Evolutionary conservation across 2,797 vertebrate species (phyloP), one percentile per base, ranked within the genome.

Genomic region (Eulemur rubriventer): DNA sequence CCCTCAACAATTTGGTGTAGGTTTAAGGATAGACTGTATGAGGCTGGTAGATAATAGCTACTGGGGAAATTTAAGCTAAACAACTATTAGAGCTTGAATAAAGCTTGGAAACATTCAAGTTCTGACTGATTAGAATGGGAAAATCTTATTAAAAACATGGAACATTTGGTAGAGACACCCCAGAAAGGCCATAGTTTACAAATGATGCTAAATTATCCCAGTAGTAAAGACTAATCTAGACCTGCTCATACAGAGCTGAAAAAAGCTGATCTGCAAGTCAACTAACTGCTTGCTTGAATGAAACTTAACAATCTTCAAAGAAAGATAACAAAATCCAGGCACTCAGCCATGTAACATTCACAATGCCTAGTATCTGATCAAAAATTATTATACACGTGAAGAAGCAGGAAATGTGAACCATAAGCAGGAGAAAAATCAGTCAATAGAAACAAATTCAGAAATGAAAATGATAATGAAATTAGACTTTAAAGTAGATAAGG

Each of bases 291-390:
- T 87, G 20, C 18, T 87, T 91, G 67, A 80, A 78, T 57, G 41
- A 94, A 94, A 75, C 20, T 79, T 87, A 82, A 57, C 7, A 80
- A 26, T 88, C 48, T 80, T 94, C 92, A 95, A 88, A 87, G 52
- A 86, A 67, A 90, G 57, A 89, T 3, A 95, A 69, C 43, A 85
- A 95, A 93, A 93, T 85, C 52, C n/a, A 79, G 41, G 22, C 46
- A 81, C n/a, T 80, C 46, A 81, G 52, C 20, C 14, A 38, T 89
- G 20, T 78, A 59, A 81, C 26, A 63, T 4, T 38, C 5, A 63
- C 7, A 46, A 59, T 83, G 43, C 65, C 63, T 52, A 79, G 10
- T 82, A 52, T n/a, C 35, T 43, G 79, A 59, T 75, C 4, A 89
- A 67, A 72, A 80, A 46, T 33, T 38, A 70, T 20, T 79, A 26